Conservation (phyloP, 2,797 vertebrate genomes). For the Sylvia borin region DNA sequence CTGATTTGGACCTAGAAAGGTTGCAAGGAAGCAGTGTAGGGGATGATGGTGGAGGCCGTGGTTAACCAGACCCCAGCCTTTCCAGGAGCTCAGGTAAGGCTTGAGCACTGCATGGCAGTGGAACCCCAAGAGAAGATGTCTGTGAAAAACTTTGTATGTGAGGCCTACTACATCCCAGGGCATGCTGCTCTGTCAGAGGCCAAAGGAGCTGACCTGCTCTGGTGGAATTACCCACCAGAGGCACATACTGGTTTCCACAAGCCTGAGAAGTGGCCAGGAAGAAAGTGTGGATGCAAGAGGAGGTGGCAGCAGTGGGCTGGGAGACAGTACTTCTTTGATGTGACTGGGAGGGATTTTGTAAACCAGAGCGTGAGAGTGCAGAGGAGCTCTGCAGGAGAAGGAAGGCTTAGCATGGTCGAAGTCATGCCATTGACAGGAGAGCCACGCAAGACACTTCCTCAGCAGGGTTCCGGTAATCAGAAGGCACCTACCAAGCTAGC, state of each 20-base stretch:
- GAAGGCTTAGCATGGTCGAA: background rate
- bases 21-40: background rate
- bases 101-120: accelerated
- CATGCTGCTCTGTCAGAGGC: background rate
- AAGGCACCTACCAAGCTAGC: background rate
- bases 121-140: background rate
- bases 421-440: background rate
- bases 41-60: background rate
- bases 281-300: background rate
- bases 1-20: background rate
- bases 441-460: background rate
- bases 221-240: background rate
- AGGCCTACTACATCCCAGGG: background rate
- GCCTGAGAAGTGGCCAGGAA: background rate
- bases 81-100: background rate
- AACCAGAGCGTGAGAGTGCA: background rate
- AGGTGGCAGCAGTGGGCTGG: background rate
- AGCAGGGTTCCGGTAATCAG: background rate
- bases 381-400: background rate
- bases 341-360: background rate
- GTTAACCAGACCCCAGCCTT: background rate
- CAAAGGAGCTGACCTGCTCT: background rate
- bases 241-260: background rate
- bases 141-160: accelerated
- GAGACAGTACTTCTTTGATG: background rate